phyloP scores from a whole-genome alignment of 2,113 vertebrate genomes.

The Henicopernis longicauda region DNA sequence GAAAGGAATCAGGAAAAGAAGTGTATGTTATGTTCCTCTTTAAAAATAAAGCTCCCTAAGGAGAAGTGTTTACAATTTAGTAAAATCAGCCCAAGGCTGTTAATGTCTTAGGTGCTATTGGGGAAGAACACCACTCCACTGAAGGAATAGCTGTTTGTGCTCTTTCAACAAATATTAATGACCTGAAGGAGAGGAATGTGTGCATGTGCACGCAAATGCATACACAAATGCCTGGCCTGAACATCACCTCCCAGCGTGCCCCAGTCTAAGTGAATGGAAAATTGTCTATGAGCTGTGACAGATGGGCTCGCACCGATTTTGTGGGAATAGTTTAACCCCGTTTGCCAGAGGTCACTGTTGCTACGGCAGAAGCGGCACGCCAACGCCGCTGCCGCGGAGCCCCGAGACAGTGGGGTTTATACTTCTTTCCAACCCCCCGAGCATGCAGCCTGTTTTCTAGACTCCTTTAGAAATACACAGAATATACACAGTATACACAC shows the following conservation, averaged over 20 bases:
- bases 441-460: neutral
- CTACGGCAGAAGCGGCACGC: neutral
- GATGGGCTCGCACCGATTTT: neutral
- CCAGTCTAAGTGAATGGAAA: neutral
- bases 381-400: neutral
- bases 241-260: neutral
- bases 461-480: neutral
- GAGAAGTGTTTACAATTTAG: neutral
- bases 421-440: neutral
- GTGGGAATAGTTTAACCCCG: neutral
- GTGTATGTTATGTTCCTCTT: neutral
- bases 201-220: neutral
- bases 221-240: neutral
- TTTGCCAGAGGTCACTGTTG: neutral
- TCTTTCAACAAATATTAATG: neutral
- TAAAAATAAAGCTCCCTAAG: neutral
- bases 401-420: rapidly evolving
- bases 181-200: neutral
- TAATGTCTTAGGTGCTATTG: neutral
- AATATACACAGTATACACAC: neutral
- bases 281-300: neutral
- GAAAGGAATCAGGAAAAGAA: neutral
- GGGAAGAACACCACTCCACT: neutral
- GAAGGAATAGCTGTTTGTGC: neutral
- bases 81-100: neutral